Percentiles rank a stretch among this genome's conserved stretches.
phyloP scores from a whole-genome alignment of 2,797 vertebrate species.

The Sardinella longiceps region DNA sequence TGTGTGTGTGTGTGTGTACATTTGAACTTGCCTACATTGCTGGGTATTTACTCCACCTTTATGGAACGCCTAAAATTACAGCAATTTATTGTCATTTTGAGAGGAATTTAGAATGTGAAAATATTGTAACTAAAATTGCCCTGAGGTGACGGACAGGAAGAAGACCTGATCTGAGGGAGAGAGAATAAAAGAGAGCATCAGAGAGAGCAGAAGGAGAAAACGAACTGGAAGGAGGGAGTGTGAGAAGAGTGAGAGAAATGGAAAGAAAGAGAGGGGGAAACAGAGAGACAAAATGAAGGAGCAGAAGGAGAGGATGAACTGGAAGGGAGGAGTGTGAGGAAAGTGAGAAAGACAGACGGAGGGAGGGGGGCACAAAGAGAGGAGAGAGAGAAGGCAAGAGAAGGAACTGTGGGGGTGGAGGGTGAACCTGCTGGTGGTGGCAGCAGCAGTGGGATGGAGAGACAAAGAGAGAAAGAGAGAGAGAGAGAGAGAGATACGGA shows the following conservation, averaged over 20 bases:
- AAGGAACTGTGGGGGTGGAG: slow-evolving; percentile 1
- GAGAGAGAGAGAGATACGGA: neutral
- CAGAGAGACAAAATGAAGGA: neutral
- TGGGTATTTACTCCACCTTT: neutral
- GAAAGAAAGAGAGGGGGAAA: neutral
- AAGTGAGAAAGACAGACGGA: neutral
- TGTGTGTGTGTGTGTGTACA: neutral
- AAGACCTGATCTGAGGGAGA: neutral
- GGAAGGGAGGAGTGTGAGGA: neutral
- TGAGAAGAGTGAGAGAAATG: neutral
- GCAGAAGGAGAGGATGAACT: neutral
- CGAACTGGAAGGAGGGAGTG: neutral
- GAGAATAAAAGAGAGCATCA: neutral
- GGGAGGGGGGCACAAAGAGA: neutral
- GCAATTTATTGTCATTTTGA: neutral
- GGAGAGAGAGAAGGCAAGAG: neutral
- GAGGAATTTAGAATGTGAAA: neutral
- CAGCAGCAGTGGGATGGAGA: neutral
- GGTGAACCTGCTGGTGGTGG: neutral
- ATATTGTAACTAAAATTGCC: neutral
- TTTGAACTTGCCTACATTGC: neutral
- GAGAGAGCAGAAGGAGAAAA: neutral
- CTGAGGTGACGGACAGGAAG: neutral
- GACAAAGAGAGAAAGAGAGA: neutral
- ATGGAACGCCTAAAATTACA: neutral